Percentiles rank a stretch among this genome's conserved stretches.
Conservation (phyloP, 2,888 invertebrate genomes). For the Diaphora mendica region DNA sequence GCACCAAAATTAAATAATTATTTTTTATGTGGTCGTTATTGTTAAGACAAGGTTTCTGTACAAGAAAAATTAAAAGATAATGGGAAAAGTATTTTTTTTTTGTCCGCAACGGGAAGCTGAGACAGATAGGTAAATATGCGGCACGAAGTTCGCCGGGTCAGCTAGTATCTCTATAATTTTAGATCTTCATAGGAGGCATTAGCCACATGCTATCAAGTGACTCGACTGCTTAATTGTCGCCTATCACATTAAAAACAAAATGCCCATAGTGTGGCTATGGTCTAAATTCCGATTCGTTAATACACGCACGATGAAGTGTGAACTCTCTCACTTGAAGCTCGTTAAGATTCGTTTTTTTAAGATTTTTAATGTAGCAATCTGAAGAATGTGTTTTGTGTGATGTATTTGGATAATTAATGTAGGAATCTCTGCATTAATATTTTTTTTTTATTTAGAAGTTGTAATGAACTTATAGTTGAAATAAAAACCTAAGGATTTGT, state of each 20-base stretch:
- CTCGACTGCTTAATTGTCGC: not conserved
- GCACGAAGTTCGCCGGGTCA: too few relatives aligned
- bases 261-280: conserved; percentile 4
- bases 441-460: not conserved
- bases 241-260: not conserved
- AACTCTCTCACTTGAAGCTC: conserved; percentile 27
- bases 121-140: too few relatives aligned
- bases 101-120: too few relatives aligned
- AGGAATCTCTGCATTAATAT: not conserved
- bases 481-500: not conserved
- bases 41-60: too few relatives aligned
- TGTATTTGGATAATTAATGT: not conserved
- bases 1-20: too few relatives aligned
- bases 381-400: not conserved
- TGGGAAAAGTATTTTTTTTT: too few relatives aligned
- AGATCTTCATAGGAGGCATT: not conserved
- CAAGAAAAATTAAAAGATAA: too few relatives aligned
- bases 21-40: too few relatives aligned
- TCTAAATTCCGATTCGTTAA: not conserved
- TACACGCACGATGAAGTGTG: conserved; percentile 29
- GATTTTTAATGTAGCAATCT: not conserved
- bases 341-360: conserved; percentile 26
- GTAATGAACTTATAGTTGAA: not conserved
- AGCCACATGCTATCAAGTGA: not conserved
- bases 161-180: too few relatives aligned